A percentile compares a stretch with the other conserved stretches of the same genome.
Conservation (phyloP, 1,140 invertebrate species). For the Hycleus phaleratus region DNA sequence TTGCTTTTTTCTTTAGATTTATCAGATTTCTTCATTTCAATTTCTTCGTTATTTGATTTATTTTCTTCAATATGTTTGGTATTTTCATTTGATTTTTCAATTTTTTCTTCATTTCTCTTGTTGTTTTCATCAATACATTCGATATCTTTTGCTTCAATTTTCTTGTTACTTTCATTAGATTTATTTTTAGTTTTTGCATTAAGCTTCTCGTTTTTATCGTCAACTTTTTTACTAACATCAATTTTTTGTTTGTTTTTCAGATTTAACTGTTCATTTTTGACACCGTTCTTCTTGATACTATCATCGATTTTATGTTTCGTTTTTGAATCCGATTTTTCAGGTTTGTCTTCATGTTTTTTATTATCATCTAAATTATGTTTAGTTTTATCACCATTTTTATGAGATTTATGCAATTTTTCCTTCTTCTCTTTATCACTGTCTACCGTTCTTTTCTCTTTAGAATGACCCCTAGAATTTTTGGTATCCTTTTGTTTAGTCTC, state of each 20-base stretch:
- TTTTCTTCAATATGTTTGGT: no score
- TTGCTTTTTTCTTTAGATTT: no score
- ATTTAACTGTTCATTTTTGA: no score
- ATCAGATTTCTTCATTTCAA: no score
- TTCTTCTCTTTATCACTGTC: not conserved
- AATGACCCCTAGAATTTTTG: not conserved
- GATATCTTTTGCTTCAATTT: no score
- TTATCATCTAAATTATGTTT: not conserved
- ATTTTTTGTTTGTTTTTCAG: not conserved
- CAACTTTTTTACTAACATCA: not conserved
- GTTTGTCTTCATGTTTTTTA: not conserved
- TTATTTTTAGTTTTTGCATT: no score
- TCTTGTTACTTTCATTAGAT: no score
- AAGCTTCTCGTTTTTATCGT: not conserved
- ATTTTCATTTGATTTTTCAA: not conserved
- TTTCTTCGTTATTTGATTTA: no score
- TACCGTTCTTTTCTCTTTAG: conserved; percentile 1
- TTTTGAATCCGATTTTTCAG: not conserved
- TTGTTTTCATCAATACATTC: not conserved
- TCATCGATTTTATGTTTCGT: not conserved
- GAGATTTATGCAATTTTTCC: not conserved
- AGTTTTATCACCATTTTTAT: not conserved
- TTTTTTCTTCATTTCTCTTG: not conserved
- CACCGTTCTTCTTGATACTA: no score
- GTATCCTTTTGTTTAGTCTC: not conserved